phyloP scores from a whole-genome alignment of 2,797 vertebrate species.

The Takifugu rubripes region DNA sequence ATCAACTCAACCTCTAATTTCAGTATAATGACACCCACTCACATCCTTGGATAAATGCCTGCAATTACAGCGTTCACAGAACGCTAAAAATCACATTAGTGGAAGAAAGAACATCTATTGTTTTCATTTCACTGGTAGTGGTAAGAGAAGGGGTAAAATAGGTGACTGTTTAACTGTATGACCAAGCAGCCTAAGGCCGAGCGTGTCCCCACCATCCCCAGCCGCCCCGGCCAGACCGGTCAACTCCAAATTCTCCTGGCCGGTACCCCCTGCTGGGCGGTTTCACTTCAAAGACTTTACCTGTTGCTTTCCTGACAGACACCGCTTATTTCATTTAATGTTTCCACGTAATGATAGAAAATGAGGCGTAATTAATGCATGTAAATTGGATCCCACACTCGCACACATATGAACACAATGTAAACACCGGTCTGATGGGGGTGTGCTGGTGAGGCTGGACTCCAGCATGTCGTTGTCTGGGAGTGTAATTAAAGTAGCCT shows the following conservation, averaged over 20 bases:
- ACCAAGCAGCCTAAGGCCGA: constrained; percentile 63
- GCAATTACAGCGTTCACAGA: constrained; percentile 60
- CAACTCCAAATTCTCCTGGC: constrained; percentile 52
- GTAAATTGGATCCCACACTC: constrained; percentile 21
- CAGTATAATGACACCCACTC: constrained; percentile 66
- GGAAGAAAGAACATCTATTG: constrained; percentile 46
- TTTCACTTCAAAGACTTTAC: constrained; percentile 50
- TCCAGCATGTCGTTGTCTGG: constrained; percentile 58
- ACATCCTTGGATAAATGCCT: constrained; percentile 62
- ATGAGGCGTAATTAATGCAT: constrained; percentile 19
- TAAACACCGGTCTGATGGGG: constrained; percentile 19
- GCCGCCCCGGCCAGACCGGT: too few relatives aligned
- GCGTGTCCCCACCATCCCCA: constrained; percentile 51
- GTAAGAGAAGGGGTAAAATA: constrained; percentile 48
- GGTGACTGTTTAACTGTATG: constrained; percentile 54
- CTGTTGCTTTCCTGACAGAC: constrained; percentile 11
- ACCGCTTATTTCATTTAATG: constrained; percentile 26
- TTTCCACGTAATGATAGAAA: constrained; percentile 37
- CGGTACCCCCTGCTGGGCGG: constrained; percentile 37
- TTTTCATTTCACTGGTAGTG: constrained; percentile 35
- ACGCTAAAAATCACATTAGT: constrained; percentile 58
- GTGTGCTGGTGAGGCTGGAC: constrained; percentile 67
- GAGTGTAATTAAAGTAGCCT: constrained; percentile 69
- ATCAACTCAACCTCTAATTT: constrained; percentile 70
- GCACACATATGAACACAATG: constrained; percentile 20